Evolutionary conservation across 2,888 invertebrate genomes (phyloP), one percentile per base, ranked within the genome.

Genomic region (Apotomis capreana): DNA sequence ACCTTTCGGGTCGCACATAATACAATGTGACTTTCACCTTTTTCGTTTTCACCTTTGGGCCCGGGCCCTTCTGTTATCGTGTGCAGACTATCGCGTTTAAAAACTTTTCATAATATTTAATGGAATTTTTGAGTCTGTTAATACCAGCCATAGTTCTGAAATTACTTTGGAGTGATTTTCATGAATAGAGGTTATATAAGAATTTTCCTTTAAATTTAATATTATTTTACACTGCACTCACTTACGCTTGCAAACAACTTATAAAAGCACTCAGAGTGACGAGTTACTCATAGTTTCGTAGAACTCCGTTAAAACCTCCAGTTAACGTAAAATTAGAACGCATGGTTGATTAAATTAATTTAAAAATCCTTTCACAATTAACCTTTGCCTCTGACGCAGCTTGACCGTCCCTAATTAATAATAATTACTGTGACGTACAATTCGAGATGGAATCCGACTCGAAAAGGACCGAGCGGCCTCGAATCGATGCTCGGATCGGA

Each of bases 401-500:
- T 62, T 59, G 72, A 54, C 68, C 69, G 60, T 65, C 60, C 61
- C 62, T 51, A 74, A 75, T 76, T 76, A 74, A 75, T 74, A 76
- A 75, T 76, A 77, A 76, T 76, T 74, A 77, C 85, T 80, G 81
- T 79, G 83, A 83, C 82, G 83, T 87, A 83, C 85, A 83, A 87
- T 84, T 87, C 83, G 84, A 87, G 82, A 72, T 88, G 89, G 90
- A 89, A 90, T 89, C 84, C 84, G 81, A 80, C 80, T 81, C 79
- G 84, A 90, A 91, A 91, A 89, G 88, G 87, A 87, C 86, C 83
- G 83, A 69, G 81, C 75, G 80, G 82, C 82, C 80, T 85, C 88
- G 85, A 85, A 88, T 89, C 89, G 89, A 87, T 85, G 88, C 84
- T 83, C 87, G 87, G 40, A 40, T 80, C 88, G 87, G 90, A 89